phyloP scores from a whole-genome alignment of 30 jellyfish, hydroid and myxozoan genomes.

The Euphysa ruthae region DNA sequence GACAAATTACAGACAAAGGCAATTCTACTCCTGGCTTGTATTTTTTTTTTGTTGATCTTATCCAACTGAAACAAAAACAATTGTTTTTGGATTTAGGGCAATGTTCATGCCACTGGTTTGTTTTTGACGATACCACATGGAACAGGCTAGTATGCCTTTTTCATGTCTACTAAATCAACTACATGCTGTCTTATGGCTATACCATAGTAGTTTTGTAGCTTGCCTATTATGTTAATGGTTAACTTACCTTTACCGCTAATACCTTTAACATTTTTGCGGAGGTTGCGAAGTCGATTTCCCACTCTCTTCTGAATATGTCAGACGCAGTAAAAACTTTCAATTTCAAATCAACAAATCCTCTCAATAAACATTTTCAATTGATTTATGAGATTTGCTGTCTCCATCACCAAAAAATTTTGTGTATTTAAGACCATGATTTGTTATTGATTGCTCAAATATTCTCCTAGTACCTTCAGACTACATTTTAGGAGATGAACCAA shows the following conservation, averaged over 20 bases:
- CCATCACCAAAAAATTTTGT: background rate
- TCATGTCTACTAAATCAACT: conserved; percentile 2
- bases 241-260: too few relatives aligned
- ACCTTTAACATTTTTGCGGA: too few relatives aligned
- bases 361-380: background rate
- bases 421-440: background rate
- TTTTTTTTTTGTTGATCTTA: background rate
- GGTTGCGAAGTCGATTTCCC: too few relatives aligned
- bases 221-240: too few relatives aligned
- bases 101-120: background rate
- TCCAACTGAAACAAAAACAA: background rate
- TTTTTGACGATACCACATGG: background rate
- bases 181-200: background rate
- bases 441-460: background rate
- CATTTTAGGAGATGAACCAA: background rate
- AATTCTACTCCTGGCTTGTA: background rate
- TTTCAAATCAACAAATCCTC: too few relatives aligned
- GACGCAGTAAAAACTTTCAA: too few relatives aligned
- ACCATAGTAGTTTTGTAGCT: background rate
- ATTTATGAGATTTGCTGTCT: background rate
- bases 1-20: conserved; percentile 2
- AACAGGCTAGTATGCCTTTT: background rate
- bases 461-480: background rate
- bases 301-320: too few relatives aligned
- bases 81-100: background rate